Conservation (phyloP, 2,113 vertebrate species). For the Eonycteris spelaea region DNA sequence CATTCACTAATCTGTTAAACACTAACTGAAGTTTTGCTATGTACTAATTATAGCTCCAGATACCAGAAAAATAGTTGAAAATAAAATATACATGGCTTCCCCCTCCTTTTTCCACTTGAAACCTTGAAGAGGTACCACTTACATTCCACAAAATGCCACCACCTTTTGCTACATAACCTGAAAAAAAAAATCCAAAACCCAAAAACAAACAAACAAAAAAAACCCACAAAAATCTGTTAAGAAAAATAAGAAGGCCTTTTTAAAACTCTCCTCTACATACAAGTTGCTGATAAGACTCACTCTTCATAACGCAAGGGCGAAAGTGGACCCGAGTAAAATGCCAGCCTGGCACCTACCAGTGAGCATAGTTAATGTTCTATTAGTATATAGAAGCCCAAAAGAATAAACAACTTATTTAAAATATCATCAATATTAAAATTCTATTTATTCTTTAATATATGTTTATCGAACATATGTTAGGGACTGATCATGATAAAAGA, state of each 20-base stretch:
- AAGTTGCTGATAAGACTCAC: not conserved
- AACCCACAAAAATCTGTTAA: not conserved
- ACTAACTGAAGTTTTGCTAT: not conserved
- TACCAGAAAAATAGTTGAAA: not conserved
- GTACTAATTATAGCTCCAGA: not conserved
- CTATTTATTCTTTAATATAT: not conserved
- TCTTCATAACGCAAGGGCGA: not conserved
- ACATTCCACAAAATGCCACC: not conserved
- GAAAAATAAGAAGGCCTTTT: not conserved
- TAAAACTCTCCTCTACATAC: not conserved
- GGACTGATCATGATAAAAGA: not conserved
- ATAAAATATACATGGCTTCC: not conserved
- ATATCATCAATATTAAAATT: not conserved
- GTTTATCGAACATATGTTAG: not conserved
- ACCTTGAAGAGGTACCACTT: not conserved
- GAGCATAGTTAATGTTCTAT: not conserved
- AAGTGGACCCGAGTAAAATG: not conserved
- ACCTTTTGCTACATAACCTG: not conserved
- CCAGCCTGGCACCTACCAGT: not conserved
- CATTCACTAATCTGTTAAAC: not conserved
- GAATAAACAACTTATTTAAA: not conserved
- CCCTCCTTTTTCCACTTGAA: not conserved
- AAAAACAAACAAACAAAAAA: no score
- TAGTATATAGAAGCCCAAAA: not conserved
- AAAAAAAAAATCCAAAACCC: not conserved